These are phyloP conservation scores for Colossoma macropomum DNA, from an alignment of 2,113 vertebrate species.

Conservation along the genomic window DNA sequence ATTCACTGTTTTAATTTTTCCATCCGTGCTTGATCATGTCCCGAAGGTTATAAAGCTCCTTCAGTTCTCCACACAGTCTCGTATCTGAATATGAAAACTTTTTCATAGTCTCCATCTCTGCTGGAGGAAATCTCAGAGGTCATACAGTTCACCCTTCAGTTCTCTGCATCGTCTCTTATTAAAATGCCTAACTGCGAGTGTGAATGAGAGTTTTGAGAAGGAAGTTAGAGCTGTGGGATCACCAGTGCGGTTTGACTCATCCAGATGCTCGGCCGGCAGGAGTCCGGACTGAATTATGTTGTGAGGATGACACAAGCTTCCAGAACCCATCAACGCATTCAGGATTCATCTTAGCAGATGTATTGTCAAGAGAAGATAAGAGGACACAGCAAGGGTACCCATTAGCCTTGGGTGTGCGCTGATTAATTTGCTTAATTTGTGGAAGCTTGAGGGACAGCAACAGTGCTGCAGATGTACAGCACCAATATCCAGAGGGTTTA, in stretches of 20 bases:
- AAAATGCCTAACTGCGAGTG: slow-evolving; percentile 26
- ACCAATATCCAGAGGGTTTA: too few species aligned
- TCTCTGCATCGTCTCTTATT: slow-evolving; percentile 19
- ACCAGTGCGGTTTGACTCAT: slow-evolving; percentile 52
- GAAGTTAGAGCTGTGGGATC: slow-evolving; percentile 55
- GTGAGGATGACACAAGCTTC: slow-evolving; percentile 56
- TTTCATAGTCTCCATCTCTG: not conserved
- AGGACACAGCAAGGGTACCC: slow-evolving; percentile 56
- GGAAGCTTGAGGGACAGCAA: slow-evolving; percentile 29
- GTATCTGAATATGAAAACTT: not conserved
- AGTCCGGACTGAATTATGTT: slow-evolving; percentile 66
- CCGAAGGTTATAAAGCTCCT: slow-evolving; percentile 1
- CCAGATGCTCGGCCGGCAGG: slow-evolving; percentile 73
- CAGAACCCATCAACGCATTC: slow-evolving; percentile 28
- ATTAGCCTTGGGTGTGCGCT: slow-evolving; percentile 38
- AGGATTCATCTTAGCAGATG: slow-evolving; percentile 57
- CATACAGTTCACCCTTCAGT: not conserved
- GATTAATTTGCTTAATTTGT: slow-evolving; percentile 30
- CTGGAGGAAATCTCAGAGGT: not conserved
- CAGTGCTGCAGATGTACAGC: slow-evolving; percentile 7
- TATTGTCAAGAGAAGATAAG: slow-evolving; percentile 53
- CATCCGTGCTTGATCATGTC: not conserved
- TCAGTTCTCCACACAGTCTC: not conserved
- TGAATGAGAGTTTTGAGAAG: slow-evolving; percentile 43
- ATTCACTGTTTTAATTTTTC: not conserved